Conservation (phyloP, 2,797 vertebrate genomes). For the Sebastes nivosus region DNA sequence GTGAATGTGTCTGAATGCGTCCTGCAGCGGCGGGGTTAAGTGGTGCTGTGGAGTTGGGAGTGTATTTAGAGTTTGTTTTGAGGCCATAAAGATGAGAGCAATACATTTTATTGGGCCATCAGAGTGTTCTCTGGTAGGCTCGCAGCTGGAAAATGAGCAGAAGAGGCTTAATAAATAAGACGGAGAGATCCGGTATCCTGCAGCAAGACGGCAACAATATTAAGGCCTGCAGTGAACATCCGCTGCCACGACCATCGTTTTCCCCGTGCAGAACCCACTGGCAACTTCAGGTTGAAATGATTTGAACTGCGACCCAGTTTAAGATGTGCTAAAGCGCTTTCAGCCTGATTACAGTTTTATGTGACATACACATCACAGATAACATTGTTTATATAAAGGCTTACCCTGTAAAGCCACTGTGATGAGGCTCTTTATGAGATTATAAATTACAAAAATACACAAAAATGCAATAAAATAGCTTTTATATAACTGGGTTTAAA, state of each 20-base stretch:
- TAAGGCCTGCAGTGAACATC: not conserved
- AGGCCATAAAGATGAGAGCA: slow-evolving; percentile 41
- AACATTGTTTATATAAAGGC: not conserved
- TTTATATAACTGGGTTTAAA: not conserved
- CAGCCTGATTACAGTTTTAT: slow-evolving; percentile 9
- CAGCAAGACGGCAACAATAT: not conserved
- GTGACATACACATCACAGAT: not conserved
- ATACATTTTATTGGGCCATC: slow-evolving; percentile 27
- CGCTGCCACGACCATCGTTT: not conserved
- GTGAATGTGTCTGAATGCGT: not conserved
- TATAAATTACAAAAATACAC: not conserved
- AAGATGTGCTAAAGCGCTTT: not conserved
- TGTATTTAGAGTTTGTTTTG: slow-evolving; percentile 39
- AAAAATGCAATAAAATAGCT: not conserved
- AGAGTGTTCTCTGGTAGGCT: not conserved
- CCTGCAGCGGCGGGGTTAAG: slow-evolving; percentile 10
- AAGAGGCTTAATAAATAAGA: slow-evolving; percentile 11
- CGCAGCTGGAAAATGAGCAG: slow-evolving; percentile 34
- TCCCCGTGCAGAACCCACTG: not conserved
- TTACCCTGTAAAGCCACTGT: not conserved
- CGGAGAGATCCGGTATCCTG: not conserved
- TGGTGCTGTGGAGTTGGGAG: slow-evolving; percentile 3
- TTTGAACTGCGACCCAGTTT: not conserved
- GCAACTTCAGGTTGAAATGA: not conserved
- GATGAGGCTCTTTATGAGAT: not conserved